Evolutionary conservation across 1,140 invertebrate genomes (phyloP).

Genomic region (Trachymyrmex septentrionalis): DNA sequence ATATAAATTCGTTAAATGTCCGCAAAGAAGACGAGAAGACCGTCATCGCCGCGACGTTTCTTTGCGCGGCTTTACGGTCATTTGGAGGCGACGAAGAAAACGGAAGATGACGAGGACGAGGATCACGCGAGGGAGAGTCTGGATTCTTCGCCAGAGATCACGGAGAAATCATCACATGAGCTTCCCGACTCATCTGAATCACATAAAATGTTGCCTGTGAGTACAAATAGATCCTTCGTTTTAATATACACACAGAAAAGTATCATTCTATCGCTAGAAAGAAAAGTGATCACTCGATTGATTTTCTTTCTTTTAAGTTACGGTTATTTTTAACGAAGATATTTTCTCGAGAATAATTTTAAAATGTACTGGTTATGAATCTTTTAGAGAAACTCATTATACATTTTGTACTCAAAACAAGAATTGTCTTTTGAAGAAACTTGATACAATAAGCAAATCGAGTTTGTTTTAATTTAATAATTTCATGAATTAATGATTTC

Average conservation of each 20-base stretch:
- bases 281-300: too few species aligned
- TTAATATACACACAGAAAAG: neutral
- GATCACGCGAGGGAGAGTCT: constrained; percentile 48
- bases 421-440: too few species aligned
- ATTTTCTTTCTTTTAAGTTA: too few species aligned
- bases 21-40: constrained; percentile 81
- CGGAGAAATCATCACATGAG: constrained; percentile 17
- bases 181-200: constrained; percentile 15
- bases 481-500: too few species aligned
- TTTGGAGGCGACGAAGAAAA: constrained; percentile 84
- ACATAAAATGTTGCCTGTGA: constrained; percentile 44
- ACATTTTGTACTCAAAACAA: too few species aligned
- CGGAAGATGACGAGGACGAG: constrained; percentile 68
- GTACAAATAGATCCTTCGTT: neutral
- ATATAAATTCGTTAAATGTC: constrained; percentile 71
- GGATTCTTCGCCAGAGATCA: constrained; percentile 46
- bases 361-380: too few species aligned
- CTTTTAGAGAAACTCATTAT: too few species aligned
- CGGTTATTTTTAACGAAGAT: too few species aligned
- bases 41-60: constrained; percentile 89
- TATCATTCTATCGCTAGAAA: too few species aligned
- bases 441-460: too few species aligned
- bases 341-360: too few species aligned
- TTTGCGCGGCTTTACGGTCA: constrained; percentile 90
- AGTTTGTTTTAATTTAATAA: too few species aligned